Conservation (phyloP, 2,113 vertebrate genomes). For the Oriolus oriolus region DNA sequence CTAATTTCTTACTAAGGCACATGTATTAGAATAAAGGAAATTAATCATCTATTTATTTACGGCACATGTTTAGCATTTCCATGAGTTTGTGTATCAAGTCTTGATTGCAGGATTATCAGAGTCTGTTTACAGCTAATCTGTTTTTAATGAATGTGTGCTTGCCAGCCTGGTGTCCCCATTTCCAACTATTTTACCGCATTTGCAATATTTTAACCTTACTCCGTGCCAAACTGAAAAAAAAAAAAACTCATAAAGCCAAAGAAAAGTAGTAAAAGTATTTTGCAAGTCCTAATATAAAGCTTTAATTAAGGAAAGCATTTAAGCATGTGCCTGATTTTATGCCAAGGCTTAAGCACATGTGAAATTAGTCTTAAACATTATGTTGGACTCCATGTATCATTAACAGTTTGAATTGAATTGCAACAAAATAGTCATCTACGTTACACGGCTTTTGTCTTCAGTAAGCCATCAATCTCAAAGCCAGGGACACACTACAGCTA, state of each 20-base stretch:
- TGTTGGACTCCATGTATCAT: conserved; percentile 15
- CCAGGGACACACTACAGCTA: not conserved
- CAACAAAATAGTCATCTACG: not conserved
- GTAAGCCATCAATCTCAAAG: not conserved
- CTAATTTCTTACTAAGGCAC: not conserved
- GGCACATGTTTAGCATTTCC: conserved; percentile 42
- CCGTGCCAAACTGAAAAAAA: not conserved
- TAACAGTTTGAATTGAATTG: conserved; percentile 16
- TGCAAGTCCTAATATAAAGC: not conserved
- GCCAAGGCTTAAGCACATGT: conserved; percentile 31
- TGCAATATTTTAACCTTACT: not conserved
- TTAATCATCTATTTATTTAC: conserved; percentile 54
- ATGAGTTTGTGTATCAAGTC: conserved; percentile 36
- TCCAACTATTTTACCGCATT: conserved; percentile 13
- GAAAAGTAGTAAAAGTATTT: conserved; percentile 16
- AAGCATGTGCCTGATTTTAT: conserved; percentile 29
- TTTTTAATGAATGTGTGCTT: conserved; percentile 49
- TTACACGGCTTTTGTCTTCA: not conserved
- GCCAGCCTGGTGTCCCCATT: not conserved
- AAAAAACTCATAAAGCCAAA: not conserved
- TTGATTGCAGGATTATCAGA: conserved; percentile 57
- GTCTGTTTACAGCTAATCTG: conserved; percentile 52
- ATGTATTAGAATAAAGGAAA: not conserved
- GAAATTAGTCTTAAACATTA: conserved; percentile 40
- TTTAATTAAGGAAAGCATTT: conserved; percentile 52